These are phyloP conservation scores for Tetragnatha montana DNA, from an alignment of 2,888 invertebrate species.

Conservation along the genomic window DNA sequence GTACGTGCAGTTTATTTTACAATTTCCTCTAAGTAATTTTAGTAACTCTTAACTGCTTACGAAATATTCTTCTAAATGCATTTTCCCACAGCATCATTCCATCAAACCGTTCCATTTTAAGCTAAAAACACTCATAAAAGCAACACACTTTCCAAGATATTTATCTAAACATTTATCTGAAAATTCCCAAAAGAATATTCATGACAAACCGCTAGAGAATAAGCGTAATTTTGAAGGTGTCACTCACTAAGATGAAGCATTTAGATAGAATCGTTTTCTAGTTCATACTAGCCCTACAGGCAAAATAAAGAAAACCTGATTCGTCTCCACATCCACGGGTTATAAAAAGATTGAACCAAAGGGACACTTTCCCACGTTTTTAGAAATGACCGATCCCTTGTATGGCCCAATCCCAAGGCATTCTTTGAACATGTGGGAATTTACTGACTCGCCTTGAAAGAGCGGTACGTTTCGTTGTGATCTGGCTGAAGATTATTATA, in stretches of 20 bases:
- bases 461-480: background rate
- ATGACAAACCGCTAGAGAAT: background rate
- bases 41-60: too few relatives aligned
- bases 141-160: background rate
- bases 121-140: background rate
- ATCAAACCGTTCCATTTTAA: too few relatives aligned
- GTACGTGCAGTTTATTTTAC: too few relatives aligned
- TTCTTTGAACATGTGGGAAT: background rate
- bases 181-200: background rate
- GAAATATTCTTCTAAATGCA: too few relatives aligned
- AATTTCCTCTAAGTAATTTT: too few relatives aligned
- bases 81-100: too few relatives aligned
- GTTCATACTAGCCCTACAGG: background rate
- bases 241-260: background rate
- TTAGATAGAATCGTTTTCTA: background rate
- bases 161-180: background rate
- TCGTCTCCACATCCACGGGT: background rate
- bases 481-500: background rate
- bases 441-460: background rate
- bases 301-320: background rate
- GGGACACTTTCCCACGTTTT: slow-evolving; percentile 25
- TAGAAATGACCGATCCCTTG: slow-evolving; percentile 5
- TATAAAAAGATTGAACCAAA: background rate
- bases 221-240: background rate
- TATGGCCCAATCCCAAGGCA: background rate